Evolutionary conservation across 2,888 invertebrate species (phyloP), one percentile per base, ranked within the genome.

Genomic region (Drosophila mimica): DNA sequence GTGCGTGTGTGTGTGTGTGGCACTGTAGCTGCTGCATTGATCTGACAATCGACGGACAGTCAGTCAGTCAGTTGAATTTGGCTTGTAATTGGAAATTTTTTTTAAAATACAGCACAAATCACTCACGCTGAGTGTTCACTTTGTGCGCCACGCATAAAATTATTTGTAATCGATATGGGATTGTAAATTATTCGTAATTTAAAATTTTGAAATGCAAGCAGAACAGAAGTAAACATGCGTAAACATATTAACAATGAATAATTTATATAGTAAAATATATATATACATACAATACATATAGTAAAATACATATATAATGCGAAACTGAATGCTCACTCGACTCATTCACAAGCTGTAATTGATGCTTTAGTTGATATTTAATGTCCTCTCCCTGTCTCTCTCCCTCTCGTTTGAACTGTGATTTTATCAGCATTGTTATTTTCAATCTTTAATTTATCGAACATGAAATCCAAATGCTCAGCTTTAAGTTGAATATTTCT

Each of bases 81-180:
- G 53, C 38, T 60, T 56, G 43, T 43, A 48, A 48, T 65, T 38
- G 46, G 46, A 43, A 46, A 62, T 51, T 46, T 46, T 46, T 30
- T 20, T 59, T 25, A 28, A 13, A 56, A 33, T 43, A 63, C 65
- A 65, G 31, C 65, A 65, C 68, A 72, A 79, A 63, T 69, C 79
- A 70, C 66, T 79, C 79, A 66, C 51, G 28, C 64, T 59, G 77
- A 79, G 79, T 74, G 70, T 28, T 70, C 59, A 68, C 51, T 74
- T 65, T 48, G 70, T 62, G 38, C 61, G 49, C 58, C 25, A 13
- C 36, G 53, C 57, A 60, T 43, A 36, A 36, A 58, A 58, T 61
- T 54, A 73, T 59, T 56, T 64, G 56, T 40, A 61, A 64, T 61
- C 38, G 9, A 68, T 64, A 48, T 61, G 61, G 61, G 60, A 52